Conservation (phyloP, 1,140 invertebrate species). For the Drosophila guanche region DNA sequence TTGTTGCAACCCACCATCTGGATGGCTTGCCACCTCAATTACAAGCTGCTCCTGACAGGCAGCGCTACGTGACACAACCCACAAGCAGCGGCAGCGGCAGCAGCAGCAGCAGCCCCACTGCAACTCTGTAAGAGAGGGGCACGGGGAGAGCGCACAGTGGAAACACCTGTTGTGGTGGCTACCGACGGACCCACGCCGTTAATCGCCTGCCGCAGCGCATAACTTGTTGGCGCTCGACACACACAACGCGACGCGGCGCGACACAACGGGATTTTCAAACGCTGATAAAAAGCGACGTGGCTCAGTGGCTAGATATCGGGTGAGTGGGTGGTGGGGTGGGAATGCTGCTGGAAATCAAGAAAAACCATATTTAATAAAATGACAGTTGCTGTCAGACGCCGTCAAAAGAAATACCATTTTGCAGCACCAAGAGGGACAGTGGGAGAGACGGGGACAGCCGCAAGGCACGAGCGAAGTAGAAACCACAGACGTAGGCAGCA, state of each 20-base stretch:
- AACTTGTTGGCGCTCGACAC: conserved; percentile 76
- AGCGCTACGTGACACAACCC: conserved; percentile 67
- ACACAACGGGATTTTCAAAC: conserved; percentile 77
- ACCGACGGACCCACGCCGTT: conserved; percentile 47
- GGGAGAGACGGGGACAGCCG: neutral
- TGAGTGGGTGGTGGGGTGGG: neutral
- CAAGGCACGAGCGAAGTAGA: conserved; percentile 59
- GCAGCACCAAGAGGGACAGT: neutral
- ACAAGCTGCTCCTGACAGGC: conserved; percentile 66
- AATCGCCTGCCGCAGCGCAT: conserved; percentile 61
- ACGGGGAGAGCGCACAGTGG: neutral
- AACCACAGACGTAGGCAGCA: conserved; percentile 17
- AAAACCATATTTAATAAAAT: conserved; percentile 82
- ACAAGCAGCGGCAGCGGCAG: conserved; percentile 27
- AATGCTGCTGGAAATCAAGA: conserved; percentile 53
- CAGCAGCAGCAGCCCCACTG: neutral
- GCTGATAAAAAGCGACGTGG: conserved; percentile 65
- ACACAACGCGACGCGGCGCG: conserved; percentile 14
- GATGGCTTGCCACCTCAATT: conserved; percentile 66
- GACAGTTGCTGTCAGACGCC: conserved; percentile 77
- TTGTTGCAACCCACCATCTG: neutral
- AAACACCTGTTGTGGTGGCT: conserved; percentile 71
- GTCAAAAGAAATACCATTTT: conserved; percentile 67
- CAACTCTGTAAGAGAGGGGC: neutral
- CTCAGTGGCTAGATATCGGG: conserved; percentile 15